Evolutionary conservation across 2,797 vertebrate species (phyloP), one percentile per base, ranked within the genome.

Genomic region (Danio jaintianensis): DNA sequence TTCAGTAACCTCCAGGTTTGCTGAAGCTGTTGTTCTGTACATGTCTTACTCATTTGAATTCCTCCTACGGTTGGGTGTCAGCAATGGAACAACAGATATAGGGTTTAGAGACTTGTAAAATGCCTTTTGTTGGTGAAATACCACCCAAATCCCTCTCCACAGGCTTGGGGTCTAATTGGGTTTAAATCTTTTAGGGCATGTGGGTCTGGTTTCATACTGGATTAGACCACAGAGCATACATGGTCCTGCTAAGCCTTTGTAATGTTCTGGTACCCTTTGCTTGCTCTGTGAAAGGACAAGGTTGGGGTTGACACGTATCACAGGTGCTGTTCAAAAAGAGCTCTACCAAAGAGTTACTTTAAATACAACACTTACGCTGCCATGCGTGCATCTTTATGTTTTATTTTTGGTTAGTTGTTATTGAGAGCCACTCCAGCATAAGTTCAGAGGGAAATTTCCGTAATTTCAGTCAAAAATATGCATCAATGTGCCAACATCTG

Each of bases 201-300:
- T 82, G 73, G 87, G 89, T 91, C 87, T n/a, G 69, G 83, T 92
- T 90, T 90, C 91, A 82, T 64, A 85, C 70, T 80, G 81, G 85
- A 89, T 90, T 88, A 90, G 75, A 38, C 82, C 83, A 67, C 79
- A 78, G 85, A 77, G 89, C 89, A 86, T 86, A 68, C 53, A 80
- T 76, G 72, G 82, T 75, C 61, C 58, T 82, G 87, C 83, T 87
- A 84, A 87, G 67, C 63, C 64, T 18, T 47, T 82, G 81, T 75
- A 56, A 66, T 63, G 42, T 50, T 69, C 64, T 53, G 48, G 59
- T 78, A 63, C 56, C 66, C 69, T 71, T 64, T 3, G 40, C 58
- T 63, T 38, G 50, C 52, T 20, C 53, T 47, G 71, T 62, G 75
- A 76, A 64, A 73, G 67, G 58, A 40, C 55, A 48, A 64, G 79